Conservation (phyloP, 92 coral and sea anemone species). For the Zoanthus solanderi region DNA sequence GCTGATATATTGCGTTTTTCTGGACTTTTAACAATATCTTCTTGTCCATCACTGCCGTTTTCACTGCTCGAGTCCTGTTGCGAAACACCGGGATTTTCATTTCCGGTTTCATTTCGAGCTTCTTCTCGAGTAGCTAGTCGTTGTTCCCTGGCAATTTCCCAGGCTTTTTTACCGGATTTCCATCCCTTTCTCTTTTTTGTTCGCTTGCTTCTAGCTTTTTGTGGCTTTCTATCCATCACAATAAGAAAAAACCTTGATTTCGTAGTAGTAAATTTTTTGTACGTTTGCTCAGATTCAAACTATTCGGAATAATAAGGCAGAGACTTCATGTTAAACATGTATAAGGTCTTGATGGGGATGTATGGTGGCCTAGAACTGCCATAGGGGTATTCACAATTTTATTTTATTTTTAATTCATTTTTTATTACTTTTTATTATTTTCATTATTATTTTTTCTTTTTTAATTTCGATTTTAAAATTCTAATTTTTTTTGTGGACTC, state of each 20-base stretch:
- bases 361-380: too few relatives aligned
- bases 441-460: too few relatives aligned
- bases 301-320: background rate
- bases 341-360: conserved; percentile 27
- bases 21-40: conserved; percentile 20
- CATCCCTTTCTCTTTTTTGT: conserved; percentile 9
- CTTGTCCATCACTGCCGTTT: conserved; percentile 30
- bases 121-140: background rate
- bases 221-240: conserved; percentile 14
- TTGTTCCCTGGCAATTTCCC: conserved; percentile 28
- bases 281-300: background rate
- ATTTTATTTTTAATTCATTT: too few relatives aligned
- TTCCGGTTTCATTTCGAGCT: conserved; percentile 21
- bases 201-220: conserved; percentile 21
- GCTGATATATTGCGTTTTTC: conserved; percentile 37
- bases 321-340: conserved; percentile 30
- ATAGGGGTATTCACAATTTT: too few relatives aligned
- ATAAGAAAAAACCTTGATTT: conserved; percentile 11
- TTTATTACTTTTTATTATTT: too few relatives aligned
- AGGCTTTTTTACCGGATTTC: conserved; percentile 24
- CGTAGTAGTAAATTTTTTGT: conserved; percentile 7
- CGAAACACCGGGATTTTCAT: conserved; percentile 12
- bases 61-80: conserved; percentile 5
- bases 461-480: too few relatives aligned
- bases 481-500: too few relatives aligned